Evolutionary conservation across 2,888 invertebrate genomes (phyloP).

Genomic region (Agrochola lychnidis): DNA sequence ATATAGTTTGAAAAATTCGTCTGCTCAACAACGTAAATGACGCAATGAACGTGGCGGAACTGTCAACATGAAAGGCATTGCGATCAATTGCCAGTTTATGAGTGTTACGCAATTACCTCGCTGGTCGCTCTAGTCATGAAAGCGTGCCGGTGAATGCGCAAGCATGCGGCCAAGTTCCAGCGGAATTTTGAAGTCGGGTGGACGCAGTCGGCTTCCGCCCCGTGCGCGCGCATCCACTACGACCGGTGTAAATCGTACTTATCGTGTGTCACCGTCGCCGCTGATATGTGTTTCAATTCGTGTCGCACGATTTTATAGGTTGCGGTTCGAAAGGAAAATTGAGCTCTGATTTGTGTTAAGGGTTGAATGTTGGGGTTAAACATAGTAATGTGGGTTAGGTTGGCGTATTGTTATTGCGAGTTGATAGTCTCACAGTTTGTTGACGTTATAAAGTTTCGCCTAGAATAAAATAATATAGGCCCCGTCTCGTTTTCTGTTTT

Average conservation of each 20-base stretch:
- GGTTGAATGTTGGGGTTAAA: constrained; percentile 28
- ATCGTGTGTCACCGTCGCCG: constrained; percentile 31
- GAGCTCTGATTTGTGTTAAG: constrained; percentile 50
- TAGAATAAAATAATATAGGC: neutral
- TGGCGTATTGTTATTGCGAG: constrained; percentile 20
- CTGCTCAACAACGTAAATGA: no score
- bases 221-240: neutral
- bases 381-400: constrained; percentile 14
- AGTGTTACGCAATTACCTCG: no score
- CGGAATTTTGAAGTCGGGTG: neutral
- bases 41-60: no score
- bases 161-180: neutral
- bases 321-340: constrained; percentile 54
- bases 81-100: no score
- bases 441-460: neutral
- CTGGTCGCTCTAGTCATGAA: neutral
- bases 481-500: neutral
- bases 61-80: no score
- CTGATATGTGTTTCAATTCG: constrained; percentile 63
- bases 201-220: neutral
- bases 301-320: constrained; percentile 49
- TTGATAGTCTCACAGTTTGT: neutral
- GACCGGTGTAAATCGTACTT: constrained; percentile 5
- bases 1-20: no score
- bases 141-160: neutral